A percentile compares a stretch with the other conserved stretches of the same genome.
Evolutionary conservation across 2,797 vertebrate species (phyloP).

Genomic region (Lagodon rhomboides): DNA sequence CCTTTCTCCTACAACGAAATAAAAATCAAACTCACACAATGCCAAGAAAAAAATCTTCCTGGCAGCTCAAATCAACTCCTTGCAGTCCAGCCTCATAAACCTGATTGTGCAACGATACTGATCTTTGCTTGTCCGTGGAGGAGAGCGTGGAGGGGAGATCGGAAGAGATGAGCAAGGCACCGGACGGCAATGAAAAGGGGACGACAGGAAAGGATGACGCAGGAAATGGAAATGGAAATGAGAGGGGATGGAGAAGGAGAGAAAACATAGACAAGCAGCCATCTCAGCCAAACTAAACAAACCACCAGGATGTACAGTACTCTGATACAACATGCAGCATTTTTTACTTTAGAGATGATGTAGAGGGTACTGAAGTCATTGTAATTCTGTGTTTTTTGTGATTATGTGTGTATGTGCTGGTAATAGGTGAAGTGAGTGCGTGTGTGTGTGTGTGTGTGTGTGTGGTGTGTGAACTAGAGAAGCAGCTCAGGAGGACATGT

Average conservation of each 20-base stretch:
- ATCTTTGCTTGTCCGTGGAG: constrained; percentile 16
- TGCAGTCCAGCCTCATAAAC: constrained; percentile 32
- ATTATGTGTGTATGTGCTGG: constrained; percentile 19
- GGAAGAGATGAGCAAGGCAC: background rate
- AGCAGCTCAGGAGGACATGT: constrained; percentile 25
- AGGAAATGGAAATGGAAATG: background rate
- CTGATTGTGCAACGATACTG: constrained; percentile 11
- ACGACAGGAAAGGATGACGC: background rate
- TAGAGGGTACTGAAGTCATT: constrained; percentile 53
- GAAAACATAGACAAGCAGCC: constrained; percentile 38
- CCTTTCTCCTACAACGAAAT: constrained; percentile 9
- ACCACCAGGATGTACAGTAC: constrained; percentile 64
- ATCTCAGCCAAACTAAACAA: constrained; percentile 51
- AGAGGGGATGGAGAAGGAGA: background rate
- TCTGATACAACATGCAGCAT: constrained; percentile 59
- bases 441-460: constrained; percentile 19
- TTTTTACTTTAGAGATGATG: constrained; percentile 54
- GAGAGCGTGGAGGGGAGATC: background rate
- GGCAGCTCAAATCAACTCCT: constrained; percentile 62
- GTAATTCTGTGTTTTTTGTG: constrained; percentile 48
- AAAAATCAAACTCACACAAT: constrained; percentile 45
- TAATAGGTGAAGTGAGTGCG: constrained; percentile 24
- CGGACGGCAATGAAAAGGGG: constrained; percentile 8
- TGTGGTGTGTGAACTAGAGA: constrained; percentile 7
- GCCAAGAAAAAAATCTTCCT: constrained; percentile 63